Percentiles rank a stretch among this genome's conserved stretches.
Evolutionary conservation across 2,797 vertebrate genomes (phyloP).

Genomic region (Craterocephalus amniculus): DNA sequence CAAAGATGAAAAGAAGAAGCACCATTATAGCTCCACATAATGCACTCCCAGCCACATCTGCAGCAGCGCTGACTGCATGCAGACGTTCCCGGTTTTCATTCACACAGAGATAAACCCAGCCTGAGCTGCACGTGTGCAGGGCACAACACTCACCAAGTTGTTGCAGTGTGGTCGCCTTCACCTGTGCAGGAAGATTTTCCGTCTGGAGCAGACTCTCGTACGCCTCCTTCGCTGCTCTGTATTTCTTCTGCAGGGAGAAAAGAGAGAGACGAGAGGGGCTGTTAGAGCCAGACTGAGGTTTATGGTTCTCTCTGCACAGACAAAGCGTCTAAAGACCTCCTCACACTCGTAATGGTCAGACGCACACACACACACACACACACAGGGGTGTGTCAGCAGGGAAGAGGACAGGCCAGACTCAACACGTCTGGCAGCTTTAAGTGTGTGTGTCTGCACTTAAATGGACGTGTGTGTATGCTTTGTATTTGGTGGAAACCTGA

Average conservation of each 20-base stretch:
- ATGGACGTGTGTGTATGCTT: conserved; percentile 26
- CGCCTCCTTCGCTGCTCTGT: conserved; percentile 96
- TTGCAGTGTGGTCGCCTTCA: conserved; percentile 98
- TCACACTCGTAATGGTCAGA: conserved; percentile 68
- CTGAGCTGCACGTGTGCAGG: not conserved
- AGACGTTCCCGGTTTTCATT: not conserved
- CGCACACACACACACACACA: conserved; percentile 36
- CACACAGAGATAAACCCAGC: too few species aligned
- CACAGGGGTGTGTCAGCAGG: conserved; percentile 69
- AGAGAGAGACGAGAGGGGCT: conserved; percentile 36
- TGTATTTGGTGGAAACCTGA: conserved; percentile 70
- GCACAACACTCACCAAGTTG: conserved; percentile 91
- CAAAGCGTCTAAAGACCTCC: conserved; percentile 73
- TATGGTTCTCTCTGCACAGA: conserved; percentile 68
- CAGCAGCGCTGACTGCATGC: not conserved
- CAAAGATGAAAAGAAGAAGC: not conserved
- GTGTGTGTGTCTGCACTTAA: conserved; percentile 35
- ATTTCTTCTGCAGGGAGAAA: conserved; percentile 89
- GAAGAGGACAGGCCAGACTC: conserved; percentile 71
- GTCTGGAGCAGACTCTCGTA: conserved; percentile 97
- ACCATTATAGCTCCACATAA: too few species aligned
- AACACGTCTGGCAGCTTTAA: conserved; percentile 65
- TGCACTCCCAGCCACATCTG: not conserved
- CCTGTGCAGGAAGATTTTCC: conserved; percentile 96
- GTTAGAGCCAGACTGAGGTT: conserved; percentile 72